These are phyloP conservation scores for Loripinus fragilis DNA, from an alignment of 2,888 invertebrate genomes.

Conservation along the genomic window DNA sequence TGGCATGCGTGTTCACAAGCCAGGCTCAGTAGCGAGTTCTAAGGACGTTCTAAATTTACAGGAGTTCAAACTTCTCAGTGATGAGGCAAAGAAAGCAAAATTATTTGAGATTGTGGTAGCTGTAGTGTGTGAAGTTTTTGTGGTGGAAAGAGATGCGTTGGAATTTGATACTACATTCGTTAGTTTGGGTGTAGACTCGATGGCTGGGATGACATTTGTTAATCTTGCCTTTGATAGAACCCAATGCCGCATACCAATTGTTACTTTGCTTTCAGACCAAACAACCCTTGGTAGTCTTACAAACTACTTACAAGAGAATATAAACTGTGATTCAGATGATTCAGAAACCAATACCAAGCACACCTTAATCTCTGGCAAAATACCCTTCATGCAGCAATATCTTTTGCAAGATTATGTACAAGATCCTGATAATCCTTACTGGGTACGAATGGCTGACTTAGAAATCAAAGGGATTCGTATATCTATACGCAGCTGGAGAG, in stretches of 20 bases:
- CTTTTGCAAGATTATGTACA: constrained; percentile 33
- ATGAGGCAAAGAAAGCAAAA: constrained; percentile 20
- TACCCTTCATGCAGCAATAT: constrained; percentile 43
- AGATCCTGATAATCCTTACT: constrained; percentile 32
- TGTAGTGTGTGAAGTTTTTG: constrained; percentile 43
- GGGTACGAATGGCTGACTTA: constrained; percentile 36
- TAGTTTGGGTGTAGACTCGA: constrained; percentile 65
- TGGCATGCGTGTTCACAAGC: background rate
- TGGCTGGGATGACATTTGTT: constrained; percentile 64
- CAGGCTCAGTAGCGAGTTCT: background rate
- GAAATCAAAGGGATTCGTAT: constrained; percentile 43
- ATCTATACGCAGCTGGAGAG: constrained; percentile 40
- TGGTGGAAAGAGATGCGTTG: constrained; percentile 45
- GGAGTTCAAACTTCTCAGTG: constrained; percentile 33
- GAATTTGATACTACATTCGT: constrained; percentile 44
- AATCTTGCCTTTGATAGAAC: constrained; percentile 38
- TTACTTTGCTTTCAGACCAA: constrained; percentile 44
- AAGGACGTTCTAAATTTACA: constrained; percentile 23
- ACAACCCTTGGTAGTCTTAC: constrained; percentile 34
- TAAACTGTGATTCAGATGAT: background rate
- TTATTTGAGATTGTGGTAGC: background rate
- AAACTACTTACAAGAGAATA: constrained; percentile 31
- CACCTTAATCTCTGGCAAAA: constrained; percentile 16
- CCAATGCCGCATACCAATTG: constrained; percentile 40
- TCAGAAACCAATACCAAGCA: constrained; percentile 6